phyloP scores from a whole-genome alignment of 2,797 vertebrate species.

The Lutjanus campechanus region DNA sequence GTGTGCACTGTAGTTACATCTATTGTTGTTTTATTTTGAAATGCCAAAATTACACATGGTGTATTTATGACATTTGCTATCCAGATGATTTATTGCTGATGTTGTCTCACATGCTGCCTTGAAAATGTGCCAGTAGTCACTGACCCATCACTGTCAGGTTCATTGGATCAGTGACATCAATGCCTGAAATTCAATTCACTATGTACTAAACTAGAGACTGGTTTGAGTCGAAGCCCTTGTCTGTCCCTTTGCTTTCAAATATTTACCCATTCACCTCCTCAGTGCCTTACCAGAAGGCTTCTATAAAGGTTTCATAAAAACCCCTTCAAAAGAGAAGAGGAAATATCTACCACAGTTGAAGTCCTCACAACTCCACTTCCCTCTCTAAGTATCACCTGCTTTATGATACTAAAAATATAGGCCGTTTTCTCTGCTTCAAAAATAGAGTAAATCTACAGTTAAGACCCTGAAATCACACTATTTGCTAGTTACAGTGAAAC shows the following conservation, averaged over 20 bases:
- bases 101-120: constrained; percentile 8
- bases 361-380: constrained; percentile 52
- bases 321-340: constrained; percentile 55
- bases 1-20: neutral
- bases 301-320: constrained; percentile 51
- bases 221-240: constrained; percentile 52
- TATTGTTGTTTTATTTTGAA: constrained; percentile 7
- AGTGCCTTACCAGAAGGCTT: constrained; percentile 82
- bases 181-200: constrained; percentile 9
- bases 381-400: constrained; percentile 42
- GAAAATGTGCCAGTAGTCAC: constrained; percentile 11
- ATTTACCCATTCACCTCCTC: constrained; percentile 57
- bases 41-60: constrained; percentile 13
- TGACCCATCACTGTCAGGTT: constrained; percentile 7
- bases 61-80: constrained; percentile 11
- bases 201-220: constrained; percentile 24
- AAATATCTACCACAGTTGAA: constrained; percentile 77
- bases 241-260: constrained; percentile 59
- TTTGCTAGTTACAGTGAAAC: constrained; percentile 55
- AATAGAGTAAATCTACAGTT: constrained; percentile 50
- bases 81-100: constrained; percentile 20
- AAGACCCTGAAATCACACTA: constrained; percentile 70
- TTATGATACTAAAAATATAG: constrained; percentile 51
- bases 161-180: constrained; percentile 9
- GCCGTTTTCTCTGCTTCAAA: constrained; percentile 57